A percentile compares a stretch with the other conserved stretches of the same genome.
These are phyloP conservation scores for Nibea coibor DNA, from an alignment of 2,113 vertebrate genomes.

Conservation along the genomic window DNA sequence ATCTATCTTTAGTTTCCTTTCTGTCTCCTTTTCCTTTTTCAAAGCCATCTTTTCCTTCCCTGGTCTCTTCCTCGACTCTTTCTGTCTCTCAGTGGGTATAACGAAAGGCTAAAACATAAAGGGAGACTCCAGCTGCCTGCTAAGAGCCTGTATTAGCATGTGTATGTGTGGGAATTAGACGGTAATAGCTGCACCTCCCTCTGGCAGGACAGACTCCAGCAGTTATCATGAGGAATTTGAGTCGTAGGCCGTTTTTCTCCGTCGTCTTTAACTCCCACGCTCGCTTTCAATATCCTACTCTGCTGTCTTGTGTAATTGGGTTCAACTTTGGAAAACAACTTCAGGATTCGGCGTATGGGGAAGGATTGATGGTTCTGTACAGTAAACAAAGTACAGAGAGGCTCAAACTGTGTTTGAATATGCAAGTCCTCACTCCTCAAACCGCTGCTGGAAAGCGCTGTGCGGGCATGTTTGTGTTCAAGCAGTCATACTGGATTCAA, in stretches of 20 bases:
- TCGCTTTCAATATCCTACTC: constrained; percentile 29
- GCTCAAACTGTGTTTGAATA: constrained; percentile 20
- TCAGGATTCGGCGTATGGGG: constrained; percentile 15
- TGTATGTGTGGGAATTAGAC: constrained; percentile 34
- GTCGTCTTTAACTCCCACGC: background rate
- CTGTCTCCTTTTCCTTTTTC: background rate
- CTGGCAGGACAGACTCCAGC: background rate
- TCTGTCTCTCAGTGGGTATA: background rate
- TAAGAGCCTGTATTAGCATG: constrained; percentile 34
- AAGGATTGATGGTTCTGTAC: constrained; percentile 21
- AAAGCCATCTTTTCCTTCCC: background rate
- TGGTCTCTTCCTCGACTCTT: background rate
- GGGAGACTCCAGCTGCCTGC: constrained; percentile 35
- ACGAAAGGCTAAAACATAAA: constrained; percentile 31
- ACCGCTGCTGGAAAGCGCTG: background rate
- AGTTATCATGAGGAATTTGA: constrained; percentile 40
- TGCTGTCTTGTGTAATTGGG: constrained; percentile 40
- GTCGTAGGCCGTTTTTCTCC: background rate
- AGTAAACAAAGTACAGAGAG: constrained; percentile 36
- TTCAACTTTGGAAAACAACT: constrained; percentile 46
- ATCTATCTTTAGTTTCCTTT: constrained; percentile 48
- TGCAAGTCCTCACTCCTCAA: background rate
- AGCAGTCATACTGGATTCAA: background rate
- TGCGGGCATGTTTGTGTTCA: background rate
- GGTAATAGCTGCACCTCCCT: constrained; percentile 29